Percentiles rank a stretch among this genome's conserved stretches.
Conservation (phyloP, 2,888 invertebrate species). For the Drosophila prostipennis region DNA sequence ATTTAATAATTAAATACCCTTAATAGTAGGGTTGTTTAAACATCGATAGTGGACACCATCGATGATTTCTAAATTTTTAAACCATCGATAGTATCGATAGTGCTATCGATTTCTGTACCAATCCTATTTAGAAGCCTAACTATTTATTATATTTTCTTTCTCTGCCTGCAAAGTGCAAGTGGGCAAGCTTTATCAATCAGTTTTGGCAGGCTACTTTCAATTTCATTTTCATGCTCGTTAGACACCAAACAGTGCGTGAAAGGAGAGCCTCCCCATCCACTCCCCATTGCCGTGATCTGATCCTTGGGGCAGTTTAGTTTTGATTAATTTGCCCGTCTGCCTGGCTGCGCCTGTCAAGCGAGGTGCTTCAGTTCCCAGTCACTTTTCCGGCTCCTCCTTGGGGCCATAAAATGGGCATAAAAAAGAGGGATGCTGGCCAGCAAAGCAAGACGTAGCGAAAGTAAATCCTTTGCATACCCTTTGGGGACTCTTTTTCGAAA, state of each 20-base stretch:
- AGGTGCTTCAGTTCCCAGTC: conserved; percentile 37
- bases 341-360: conserved; percentile 57
- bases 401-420: conserved; percentile 47
- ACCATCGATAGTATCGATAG: no score
- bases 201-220: conserved; percentile 64
- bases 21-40: no score
- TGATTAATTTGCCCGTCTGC: conserved; percentile 75
- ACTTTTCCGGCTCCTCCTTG: conserved; percentile 8
- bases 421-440: conserved; percentile 9
- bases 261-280: conserved; percentile 5
- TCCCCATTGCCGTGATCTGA: conserved; percentile 42
- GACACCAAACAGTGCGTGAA: conserved; percentile 69
- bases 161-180: neutral
- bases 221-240: conserved; percentile 77
- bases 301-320: conserved; percentile 73
- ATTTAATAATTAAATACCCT: no score
- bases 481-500: conserved; percentile 5
- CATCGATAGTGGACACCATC: no score
- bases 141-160: neutral
- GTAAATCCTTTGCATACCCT: conserved; percentile 50
- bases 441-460: conserved; percentile 33
- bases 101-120: no score
- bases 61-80: no score
- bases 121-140: no score
- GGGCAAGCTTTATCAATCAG: conserved; percentile 69